A percentile compares a stretch with the other conserved stretches of the same genome.
These are phyloP conservation scores for Anticlea derivata DNA, from an alignment of 2,888 invertebrate species.

Conservation along the genomic window DNA sequence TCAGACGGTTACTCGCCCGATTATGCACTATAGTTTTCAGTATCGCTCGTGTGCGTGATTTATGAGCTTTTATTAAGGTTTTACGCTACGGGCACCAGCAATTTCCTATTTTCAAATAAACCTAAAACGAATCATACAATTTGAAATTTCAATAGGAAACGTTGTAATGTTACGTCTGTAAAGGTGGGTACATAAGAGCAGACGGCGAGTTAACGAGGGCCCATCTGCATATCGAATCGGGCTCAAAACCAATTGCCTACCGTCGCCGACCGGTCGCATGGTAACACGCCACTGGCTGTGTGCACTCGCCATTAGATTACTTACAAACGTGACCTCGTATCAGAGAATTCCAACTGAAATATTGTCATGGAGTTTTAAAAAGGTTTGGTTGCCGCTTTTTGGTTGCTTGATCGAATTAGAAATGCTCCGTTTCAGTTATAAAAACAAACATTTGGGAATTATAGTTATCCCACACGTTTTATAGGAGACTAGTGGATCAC, in stretches of 20 bases:
- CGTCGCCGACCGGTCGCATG: slow-evolving; percentile 20
- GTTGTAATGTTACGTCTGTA: slow-evolving; percentile 34
- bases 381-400: slow-evolving; percentile 2
- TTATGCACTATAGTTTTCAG: no score
- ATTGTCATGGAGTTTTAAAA: slow-evolving; percentile 10
- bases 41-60: no score
- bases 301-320: slow-evolving; percentile 36
- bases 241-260: slow-evolving; percentile 38
- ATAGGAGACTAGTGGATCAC: no score
- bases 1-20: no score
- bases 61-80: no score
- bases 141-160: slow-evolving; percentile 26
- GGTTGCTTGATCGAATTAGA: slow-evolving; percentile 17
- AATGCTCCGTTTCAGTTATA: background rate
- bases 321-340: slow-evolving; percentile 25
- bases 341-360: slow-evolving; percentile 24
- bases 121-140: slow-evolving; percentile 13
- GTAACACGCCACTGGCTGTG: slow-evolving; percentile 24
- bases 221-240: slow-evolving; percentile 46
- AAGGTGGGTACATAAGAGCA: slow-evolving; percentile 33
- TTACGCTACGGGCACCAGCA: no score
- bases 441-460: background rate
- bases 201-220: slow-evolving; percentile 41
- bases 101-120: no score
- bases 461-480: background rate